Base-by-base conservation (phyloP, 2,888 invertebrate genomes). In the Phaonia tiefii region DNA sequence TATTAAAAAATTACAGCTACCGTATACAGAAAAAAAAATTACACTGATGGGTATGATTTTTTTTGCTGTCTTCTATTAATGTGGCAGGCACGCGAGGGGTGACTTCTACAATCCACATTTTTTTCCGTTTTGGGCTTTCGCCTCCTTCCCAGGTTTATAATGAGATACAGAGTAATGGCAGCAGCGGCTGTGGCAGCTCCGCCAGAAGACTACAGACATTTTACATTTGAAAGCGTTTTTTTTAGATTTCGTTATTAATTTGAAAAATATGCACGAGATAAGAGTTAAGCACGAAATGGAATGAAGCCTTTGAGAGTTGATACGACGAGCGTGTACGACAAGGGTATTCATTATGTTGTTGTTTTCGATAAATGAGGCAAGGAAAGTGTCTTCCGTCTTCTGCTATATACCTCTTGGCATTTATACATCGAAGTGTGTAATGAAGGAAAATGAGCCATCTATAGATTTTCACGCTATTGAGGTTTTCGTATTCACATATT, bases 181-280 rank as follows among this genome's bases (percentile, higher is more conserved):
- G 31, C 31, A 8, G 8, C 31, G 8, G 31, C 31, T 31, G 31
- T 31, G 4, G 31, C 54, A 67, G 13, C 49, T 39, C 49, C 4
- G 37, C 63, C 22, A 7, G 26, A 65, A 13, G 2, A 42, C 20
- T 44, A 44, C 70, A 65, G 77, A 66, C 25, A 37, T 54, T 74
- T 74, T 77, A 75, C 69, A 72, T 78, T 81, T 81, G 69, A 81
- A 81, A 81, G 78, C 78, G 72, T 78, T 81, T 77, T 60, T n/a
- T 42, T 63, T 60, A 81, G 66, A 84, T 81, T 85, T 80, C 70
- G 46, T 83, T 87, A 86, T 87, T 89, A 89, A 89, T 90, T 87
- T 86, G 85, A 85, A 87, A 89, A 89, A 89, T 89, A 90, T 89
- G 89, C 86, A 86, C 81, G 73, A 73, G 78, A 83, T 83, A 79